phyloP scores from a whole-genome alignment of 1,140 invertebrate genomes.

The Camponotus pennsylvanicus region DNA sequence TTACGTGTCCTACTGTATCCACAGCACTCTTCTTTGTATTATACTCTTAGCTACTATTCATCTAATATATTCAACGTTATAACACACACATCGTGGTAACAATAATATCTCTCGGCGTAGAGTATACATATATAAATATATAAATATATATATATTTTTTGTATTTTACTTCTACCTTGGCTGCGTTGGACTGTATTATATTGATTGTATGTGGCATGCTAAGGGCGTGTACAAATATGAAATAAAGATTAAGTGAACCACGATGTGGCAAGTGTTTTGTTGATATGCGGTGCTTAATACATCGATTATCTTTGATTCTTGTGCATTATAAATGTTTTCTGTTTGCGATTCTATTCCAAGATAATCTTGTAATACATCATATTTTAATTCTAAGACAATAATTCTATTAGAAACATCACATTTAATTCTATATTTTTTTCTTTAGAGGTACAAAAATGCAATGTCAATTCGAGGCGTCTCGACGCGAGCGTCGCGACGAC shows the following conservation, averaged over 20 bases:
- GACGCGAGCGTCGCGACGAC: not conserved
- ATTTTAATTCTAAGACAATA: not conserved
- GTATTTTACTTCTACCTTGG: conserved; percentile 82
- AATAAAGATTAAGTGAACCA: conserved; percentile 80
- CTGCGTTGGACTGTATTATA: conserved; percentile 82
- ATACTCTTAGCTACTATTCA: conserved; percentile 76
- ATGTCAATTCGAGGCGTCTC: not conserved
- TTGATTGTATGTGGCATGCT: conserved; percentile 81
- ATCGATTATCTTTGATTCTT: not conserved
- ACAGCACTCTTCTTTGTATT: conserved; percentile 78
- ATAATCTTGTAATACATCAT: not conserved
- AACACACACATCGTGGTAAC: conserved; percentile 71
- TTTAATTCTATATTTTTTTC: not conserved
- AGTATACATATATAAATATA: conserved; percentile 73
- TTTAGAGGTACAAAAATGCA: too few relatives aligned
- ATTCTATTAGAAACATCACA: not conserved
- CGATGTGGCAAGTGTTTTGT: conserved; percentile 25
- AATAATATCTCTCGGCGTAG: conserved; percentile 74
- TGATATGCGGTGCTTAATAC: too few relatives aligned
- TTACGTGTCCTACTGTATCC: conserved; percentile 75
- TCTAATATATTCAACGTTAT: conserved; percentile 76
- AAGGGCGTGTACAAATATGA: conserved; percentile 82
- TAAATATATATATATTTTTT: conserved; percentile 80
- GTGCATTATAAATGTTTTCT: not conserved
- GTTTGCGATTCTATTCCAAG: not conserved